Evolutionary conservation across 2,797 vertebrate genomes (phyloP), one percentile per base, ranked within the genome.

Genomic region (Champsocephalus esox): DNA sequence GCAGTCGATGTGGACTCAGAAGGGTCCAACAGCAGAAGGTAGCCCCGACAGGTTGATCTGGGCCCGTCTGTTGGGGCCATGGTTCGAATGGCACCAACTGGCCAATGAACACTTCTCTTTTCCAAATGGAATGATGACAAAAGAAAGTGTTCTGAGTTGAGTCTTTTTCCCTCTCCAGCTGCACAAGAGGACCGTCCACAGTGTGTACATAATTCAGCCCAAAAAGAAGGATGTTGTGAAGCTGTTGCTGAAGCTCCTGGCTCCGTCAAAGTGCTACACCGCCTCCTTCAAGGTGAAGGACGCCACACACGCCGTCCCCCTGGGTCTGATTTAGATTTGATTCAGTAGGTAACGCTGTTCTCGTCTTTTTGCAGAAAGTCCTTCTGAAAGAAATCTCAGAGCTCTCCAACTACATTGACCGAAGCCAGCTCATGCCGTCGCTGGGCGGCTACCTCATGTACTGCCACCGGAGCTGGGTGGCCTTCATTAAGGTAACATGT

Each of bases 361-460:
- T 71, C 19, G 0, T 63, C 28, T 28, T 3, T 41, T 63, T 65
- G 51, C 82, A 96, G 95, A 92, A 88, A 41, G 79, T 95, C 28
- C 76, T 95, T 2, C 75, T 95, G 54, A 95, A 91, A 59, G 94
- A 94, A 58, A 66, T 92, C 60, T 85, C 86, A 1, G 94, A 95
- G 50, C 89, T 96, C n/a, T 93, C 85, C 45, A 95, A 92, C 89
- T 90, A 93, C 80, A 91, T 96, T 2, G 95, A 96, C 67, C 66
- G 92, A 50, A 96, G 95, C 74, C 95, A 95, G 89, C 80, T 96
- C 0, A 80, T 86, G 0, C 46, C 88, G 1, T 77, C 87, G 3
- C 32, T 95, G 65, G 95, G 94, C 0, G 95, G 94, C 21, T 95
- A 95, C 74, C 79, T 94, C 6, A 41, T 93, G 16, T 95, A 94